Base-by-base conservation (phyloP, 2,888 invertebrate genomes). In the Hirudinaria manillensis region DNA sequence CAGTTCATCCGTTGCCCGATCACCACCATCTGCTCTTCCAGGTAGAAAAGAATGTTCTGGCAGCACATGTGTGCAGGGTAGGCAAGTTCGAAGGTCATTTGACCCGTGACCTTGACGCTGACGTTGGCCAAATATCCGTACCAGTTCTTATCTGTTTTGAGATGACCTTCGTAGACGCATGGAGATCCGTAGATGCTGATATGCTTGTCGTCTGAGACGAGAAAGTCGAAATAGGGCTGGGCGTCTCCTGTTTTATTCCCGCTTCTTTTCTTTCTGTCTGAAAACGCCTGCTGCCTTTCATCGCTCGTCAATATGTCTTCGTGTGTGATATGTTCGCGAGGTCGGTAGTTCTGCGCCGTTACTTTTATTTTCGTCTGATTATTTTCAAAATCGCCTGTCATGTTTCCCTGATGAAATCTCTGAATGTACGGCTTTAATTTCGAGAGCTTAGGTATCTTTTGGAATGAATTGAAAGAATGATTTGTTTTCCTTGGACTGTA, bases 21-120 rank as follows among this genome's bases (percentile, higher is more conserved):
- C 71, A 77, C 68, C 38, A 76, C 70, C 24, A 77, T 51, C 74
- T 79, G 78, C 56, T 79, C 78, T 51, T 79, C 77, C 24, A 74
- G 36, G 61, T 79, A 79, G 71, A 79, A 79, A 1, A 79, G 75
- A 51, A 79, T 70, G 51, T 78, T 79, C 67, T 76, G 79, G 70
- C 79, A 79, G 74, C 79, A 79, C 38, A 72, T 75, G 65, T 79
- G 76, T 32, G 77, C 78, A 16, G 78, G 79, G 61, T 78, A 79
- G 38, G 76, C 68, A 65, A 79, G 77, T 61, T 75, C 74, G 61
- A 78, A 78, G 24, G 36, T 73, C 75, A 79, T 74, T 16, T 77
- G 72, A 27, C 78, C 79, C 0, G 78, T 77, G 7, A 71, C 67
- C 21, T 73, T 53, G 27, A 77, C 75, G 75, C 75, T 77, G 61